These are phyloP conservation scores for Leptopterna dolabrata DNA, from an alignment of 2,888 invertebrate genomes.

Conservation along the genomic window DNA sequence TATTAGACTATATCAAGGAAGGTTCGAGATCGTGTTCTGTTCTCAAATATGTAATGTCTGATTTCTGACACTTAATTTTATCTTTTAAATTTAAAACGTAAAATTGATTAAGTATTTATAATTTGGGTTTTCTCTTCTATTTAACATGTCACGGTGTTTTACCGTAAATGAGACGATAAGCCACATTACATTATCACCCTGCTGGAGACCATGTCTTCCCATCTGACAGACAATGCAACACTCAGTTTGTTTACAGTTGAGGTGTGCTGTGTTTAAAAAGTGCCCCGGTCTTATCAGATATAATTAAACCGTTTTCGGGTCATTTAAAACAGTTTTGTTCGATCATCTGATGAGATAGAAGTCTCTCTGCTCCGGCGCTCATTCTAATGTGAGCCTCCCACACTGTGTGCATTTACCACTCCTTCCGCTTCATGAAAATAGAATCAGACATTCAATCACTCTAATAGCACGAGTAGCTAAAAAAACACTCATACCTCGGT, in stretches of 20 bases:
- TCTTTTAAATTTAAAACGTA: no score
- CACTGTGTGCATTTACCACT: background rate
- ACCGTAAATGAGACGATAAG: no score
- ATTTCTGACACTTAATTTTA: no score
- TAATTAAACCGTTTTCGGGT: constrained; percentile 46
- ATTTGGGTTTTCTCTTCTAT: no score
- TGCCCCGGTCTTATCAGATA: background rate
- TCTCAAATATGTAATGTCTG: no score
- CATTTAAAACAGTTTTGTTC: constrained; percentile 49
- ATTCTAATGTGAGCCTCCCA: constrained; percentile 47
- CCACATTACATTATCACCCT: no score
- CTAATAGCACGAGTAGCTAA: background rate
- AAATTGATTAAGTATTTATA: no score
- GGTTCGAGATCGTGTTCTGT: no score
- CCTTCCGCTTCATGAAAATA: background rate
- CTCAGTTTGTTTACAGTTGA: constrained; percentile 15
- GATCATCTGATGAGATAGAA: constrained; percentile 49
- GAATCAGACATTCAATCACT: background rate
- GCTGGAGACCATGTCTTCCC: no score
- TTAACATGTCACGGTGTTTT: no score
- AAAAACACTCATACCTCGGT: no score
- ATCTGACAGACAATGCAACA: background rate
- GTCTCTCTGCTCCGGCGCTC: constrained; percentile 36
- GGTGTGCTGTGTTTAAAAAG: background rate
- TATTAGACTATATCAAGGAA: no score